phyloP scores from a whole-genome alignment of 2,888 invertebrate species.

The Atrina japonica region DNA sequence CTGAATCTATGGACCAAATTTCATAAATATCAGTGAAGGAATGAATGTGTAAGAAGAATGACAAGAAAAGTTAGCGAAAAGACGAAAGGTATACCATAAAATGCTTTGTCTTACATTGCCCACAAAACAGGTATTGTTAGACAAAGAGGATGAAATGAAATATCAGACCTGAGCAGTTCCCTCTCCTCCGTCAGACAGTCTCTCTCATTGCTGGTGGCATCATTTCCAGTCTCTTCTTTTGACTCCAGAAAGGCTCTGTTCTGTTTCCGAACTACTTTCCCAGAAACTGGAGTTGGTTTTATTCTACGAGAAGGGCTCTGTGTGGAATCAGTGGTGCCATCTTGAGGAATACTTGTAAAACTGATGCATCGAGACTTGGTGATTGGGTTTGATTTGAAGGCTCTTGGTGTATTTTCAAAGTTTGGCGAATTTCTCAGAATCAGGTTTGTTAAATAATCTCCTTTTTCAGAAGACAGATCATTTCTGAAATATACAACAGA shows the following conservation, averaged over 20 bases:
- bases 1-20: neutral
- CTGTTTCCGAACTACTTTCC: slow-evolving; percentile 50
- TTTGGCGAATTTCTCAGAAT: slow-evolving; percentile 42
- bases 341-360: slow-evolving; percentile 35
- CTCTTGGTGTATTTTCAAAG: slow-evolving; percentile 38
- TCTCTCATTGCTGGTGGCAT: neutral
- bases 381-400: slow-evolving; percentile 25
- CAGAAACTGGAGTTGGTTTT: slow-evolving; percentile 59
- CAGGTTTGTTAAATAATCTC: slow-evolving; percentile 15
- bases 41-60: too few relatives aligned
- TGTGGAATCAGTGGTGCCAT: slow-evolving; percentile 15
- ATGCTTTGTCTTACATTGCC: too few relatives aligned
- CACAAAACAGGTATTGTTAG: too few relatives aligned
- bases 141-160: neutral
- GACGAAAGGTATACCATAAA: too few relatives aligned
- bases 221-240: slow-evolving; percentile 42
- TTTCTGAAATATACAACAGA: slow-evolving; percentile 12
- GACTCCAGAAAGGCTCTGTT: slow-evolving; percentile 58
- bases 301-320: slow-evolving; percentile 50
- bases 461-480: slow-evolving; percentile 12
- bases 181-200: slow-evolving; percentile 49
- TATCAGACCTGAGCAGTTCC: slow-evolving; percentile 55
- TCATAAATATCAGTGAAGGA: neutral
- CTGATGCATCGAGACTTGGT: slow-evolving; percentile 44
- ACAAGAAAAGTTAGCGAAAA: too few relatives aligned